A percentile compares a stretch with the other conserved stretches of the same genome.
These are phyloP conservation scores for Tipula unca DNA, from an alignment of 2,888 invertebrate species.

Conservation along the genomic window DNA sequence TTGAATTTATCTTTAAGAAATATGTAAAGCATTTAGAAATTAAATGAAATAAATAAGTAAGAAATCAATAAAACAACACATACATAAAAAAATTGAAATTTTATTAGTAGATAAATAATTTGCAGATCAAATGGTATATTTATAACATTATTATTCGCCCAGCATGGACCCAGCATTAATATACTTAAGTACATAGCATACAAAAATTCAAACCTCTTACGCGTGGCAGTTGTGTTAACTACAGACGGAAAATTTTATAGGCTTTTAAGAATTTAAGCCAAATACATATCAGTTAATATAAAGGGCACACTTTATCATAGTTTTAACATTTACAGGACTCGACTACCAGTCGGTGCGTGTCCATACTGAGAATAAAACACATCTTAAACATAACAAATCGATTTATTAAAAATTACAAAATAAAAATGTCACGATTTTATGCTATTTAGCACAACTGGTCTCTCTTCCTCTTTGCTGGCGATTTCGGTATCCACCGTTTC, in stretches of 20 bases:
- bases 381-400: constrained; percentile 16
- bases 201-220: too few relatives aligned
- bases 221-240: too few relatives aligned
- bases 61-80: neutral
- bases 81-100: neutral
- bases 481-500: constrained; percentile 29
- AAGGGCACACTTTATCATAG: too few relatives aligned
- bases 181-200: too few relatives aligned
- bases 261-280: too few relatives aligned
- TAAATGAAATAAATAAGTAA: neutral
- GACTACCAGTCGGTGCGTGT: too few relatives aligned
- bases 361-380: neutral
- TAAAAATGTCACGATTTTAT: neutral
- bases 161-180: too few relatives aligned
- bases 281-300: too few relatives aligned
- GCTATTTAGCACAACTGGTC: neutral
- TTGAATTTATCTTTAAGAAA: neutral
- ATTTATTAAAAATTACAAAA: constrained; percentile 22
- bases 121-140: too few relatives aligned
- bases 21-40: neutral
- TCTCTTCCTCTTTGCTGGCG: constrained; percentile 32
- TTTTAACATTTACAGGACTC: too few relatives aligned
- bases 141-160: too few relatives aligned
- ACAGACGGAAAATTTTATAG: too few relatives aligned
- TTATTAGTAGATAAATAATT: neutral